These are phyloP conservation scores for Phaonia tiefii DNA, from an alignment of 2,888 invertebrate species.

Conservation along the genomic window DNA sequence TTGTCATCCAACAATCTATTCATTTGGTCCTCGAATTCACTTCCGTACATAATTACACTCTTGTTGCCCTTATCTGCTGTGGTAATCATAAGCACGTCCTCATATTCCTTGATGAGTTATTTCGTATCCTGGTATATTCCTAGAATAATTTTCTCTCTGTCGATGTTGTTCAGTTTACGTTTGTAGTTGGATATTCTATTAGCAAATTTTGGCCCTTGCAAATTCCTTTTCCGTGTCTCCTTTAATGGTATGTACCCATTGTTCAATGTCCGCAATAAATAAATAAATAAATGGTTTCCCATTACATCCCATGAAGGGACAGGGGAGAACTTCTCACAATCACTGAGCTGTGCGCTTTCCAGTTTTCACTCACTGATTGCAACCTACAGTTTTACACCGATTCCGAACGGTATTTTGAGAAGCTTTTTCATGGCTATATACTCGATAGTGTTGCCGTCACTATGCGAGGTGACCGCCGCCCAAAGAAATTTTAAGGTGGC, in stretches of 20 bases:
- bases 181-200: background rate
- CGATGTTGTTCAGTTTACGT: background rate
- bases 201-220: background rate
- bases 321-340: too few relatives aligned
- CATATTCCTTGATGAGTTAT: background rate
- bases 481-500: too few relatives aligned
- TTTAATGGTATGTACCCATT: conserved; percentile 3
- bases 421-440: too few relatives aligned
- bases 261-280: conserved; percentile 25
- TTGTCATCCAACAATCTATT: background rate
- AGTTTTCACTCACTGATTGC: too few relatives aligned
- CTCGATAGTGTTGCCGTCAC: too few relatives aligned
- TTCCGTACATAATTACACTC: background rate
- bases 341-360: too few relatives aligned
- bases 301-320: too few relatives aligned
- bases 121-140: background rate
- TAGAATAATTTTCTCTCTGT: conserved; percentile 1
- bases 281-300: too few relatives aligned
- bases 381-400: too few relatives aligned
- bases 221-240: conserved; percentile 4
- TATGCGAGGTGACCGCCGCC: too few relatives aligned
- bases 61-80: too few relatives aligned
- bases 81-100: background rate
- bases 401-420: too few relatives aligned
- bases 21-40: background rate